These are phyloP conservation scores for Lepidonotus clava DNA, from an alignment of 2,888 invertebrate genomes.

Conservation along the genomic window DNA sequence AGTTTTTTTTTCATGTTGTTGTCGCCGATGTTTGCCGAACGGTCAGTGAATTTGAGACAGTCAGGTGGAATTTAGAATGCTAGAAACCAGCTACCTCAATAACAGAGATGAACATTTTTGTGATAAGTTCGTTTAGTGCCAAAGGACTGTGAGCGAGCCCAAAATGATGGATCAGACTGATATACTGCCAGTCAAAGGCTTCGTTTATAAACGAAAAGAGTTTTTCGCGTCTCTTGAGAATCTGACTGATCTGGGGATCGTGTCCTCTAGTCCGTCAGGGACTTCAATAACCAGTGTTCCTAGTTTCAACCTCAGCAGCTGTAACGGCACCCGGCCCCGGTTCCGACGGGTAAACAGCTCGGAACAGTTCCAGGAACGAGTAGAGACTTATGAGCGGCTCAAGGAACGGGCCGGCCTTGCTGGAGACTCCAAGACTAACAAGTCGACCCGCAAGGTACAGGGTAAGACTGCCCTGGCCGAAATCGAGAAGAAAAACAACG, in stretches of 20 bases:
- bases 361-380: slow-evolving; percentile 11
- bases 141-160: too few relatives aligned
- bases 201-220: slow-evolving; percentile 56
- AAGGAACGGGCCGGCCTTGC: background rate
- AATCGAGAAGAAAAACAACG: slow-evolving; percentile 21
- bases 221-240: slow-evolving; percentile 55
- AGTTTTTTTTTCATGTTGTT: too few relatives aligned
- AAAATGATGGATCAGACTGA: slow-evolving; percentile 15
- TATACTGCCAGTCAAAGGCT: slow-evolving; percentile 38
- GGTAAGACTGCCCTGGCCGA: background rate
- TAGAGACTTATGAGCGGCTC: slow-evolving; percentile 13
- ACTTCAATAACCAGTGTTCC: background rate
- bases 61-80: too few relatives aligned
- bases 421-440: background rate
- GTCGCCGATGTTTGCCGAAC: too few relatives aligned
- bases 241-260: slow-evolving; percentile 8
- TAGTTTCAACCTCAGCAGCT: background rate
- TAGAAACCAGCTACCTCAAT: too few relatives aligned
- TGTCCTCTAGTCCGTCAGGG: slow-evolving; percentile 1
- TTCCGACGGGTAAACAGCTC: slow-evolving; percentile 5
- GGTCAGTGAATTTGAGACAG: too few relatives aligned
- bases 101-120: too few relatives aligned
- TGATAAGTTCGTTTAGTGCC: too few relatives aligned
- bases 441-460: background rate
- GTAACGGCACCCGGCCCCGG: background rate